A percentile compares a stretch with the other conserved stretches of the same genome.
Conservation (phyloP, 2,888 invertebrate genomes). For the Drosophila lacicola region DNA sequence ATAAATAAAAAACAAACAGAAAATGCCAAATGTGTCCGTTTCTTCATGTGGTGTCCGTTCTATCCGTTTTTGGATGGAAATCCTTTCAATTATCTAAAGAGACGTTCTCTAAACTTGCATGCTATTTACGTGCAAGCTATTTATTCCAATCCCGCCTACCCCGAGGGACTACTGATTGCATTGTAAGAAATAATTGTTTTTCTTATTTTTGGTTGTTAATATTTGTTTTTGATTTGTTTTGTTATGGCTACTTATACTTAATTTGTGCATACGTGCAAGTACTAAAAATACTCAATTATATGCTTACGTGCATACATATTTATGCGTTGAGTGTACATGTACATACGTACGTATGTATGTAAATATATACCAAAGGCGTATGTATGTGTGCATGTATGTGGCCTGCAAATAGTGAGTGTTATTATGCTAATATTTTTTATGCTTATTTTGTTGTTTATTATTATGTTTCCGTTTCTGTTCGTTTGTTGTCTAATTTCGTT, state of each 20-base stretch:
- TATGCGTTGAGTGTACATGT: background rate
- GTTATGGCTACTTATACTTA: slow-evolving; percentile 11
- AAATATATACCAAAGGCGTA: background rate
- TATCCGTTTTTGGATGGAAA: background rate
- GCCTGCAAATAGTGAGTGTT: slow-evolving; percentile 32
- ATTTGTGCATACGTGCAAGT: slow-evolving; percentile 1
- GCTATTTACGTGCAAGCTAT: slow-evolving; percentile 2
- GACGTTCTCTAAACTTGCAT: background rate
- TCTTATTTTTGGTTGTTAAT: background rate
- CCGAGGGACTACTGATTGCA: background rate
- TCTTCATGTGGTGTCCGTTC: background rate
- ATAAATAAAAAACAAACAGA: background rate
- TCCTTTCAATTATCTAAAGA: background rate
- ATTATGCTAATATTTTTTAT: slow-evolving; percentile 40
- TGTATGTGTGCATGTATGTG: slow-evolving; percentile 4
- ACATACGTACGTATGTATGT: slow-evolving; percentile 10
- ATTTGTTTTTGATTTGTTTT: slow-evolving; percentile 17
- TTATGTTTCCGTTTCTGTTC: slow-evolving; percentile 76
- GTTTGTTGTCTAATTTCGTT: slow-evolving; percentile 84
- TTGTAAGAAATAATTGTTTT: background rate
- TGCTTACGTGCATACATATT: background rate
- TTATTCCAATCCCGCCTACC: background rate
- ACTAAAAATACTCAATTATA: slow-evolving; percentile 2
- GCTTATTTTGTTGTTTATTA: slow-evolving; percentile 52
- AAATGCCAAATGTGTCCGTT: background rate